Evolutionary conservation across 2,888 invertebrate species (phyloP).

Genomic region (Mystacides longicornis): DNA sequence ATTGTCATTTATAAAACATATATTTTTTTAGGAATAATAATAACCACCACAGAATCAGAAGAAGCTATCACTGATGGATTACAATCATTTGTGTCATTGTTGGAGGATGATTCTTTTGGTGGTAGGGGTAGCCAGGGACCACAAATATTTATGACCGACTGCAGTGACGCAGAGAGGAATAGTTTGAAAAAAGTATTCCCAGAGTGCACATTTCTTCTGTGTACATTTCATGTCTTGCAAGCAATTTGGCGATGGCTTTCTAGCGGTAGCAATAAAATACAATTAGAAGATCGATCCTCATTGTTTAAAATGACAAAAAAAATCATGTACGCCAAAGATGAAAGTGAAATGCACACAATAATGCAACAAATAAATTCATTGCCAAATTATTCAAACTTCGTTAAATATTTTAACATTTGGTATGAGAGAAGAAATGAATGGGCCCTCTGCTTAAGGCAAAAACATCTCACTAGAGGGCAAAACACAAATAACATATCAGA

Average conservation of each 20-base stretch:
- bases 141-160: background rate
- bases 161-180: background rate
- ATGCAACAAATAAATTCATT: background rate
- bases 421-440: background rate
- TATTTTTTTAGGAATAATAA: background rate
- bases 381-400: background rate
- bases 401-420: background rate
- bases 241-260: background rate
- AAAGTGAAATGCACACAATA: background rate
- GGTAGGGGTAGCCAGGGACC: background rate
- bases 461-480: background rate
- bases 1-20: background rate
- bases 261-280: background rate
- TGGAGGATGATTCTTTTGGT: background rate
- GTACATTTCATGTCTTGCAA: background rate
- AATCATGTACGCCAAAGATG: background rate
- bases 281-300: background rate
- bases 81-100: background rate
- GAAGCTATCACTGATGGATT: constrained; percentile 1
- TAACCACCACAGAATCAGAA: background rate
- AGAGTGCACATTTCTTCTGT: background rate
- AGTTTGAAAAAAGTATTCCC: background rate
- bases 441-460: background rate
- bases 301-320: background rate
- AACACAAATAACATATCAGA: background rate